Conservation (phyloP, 1,140 invertebrate species). For the Potamilus streckersoni region DNA sequence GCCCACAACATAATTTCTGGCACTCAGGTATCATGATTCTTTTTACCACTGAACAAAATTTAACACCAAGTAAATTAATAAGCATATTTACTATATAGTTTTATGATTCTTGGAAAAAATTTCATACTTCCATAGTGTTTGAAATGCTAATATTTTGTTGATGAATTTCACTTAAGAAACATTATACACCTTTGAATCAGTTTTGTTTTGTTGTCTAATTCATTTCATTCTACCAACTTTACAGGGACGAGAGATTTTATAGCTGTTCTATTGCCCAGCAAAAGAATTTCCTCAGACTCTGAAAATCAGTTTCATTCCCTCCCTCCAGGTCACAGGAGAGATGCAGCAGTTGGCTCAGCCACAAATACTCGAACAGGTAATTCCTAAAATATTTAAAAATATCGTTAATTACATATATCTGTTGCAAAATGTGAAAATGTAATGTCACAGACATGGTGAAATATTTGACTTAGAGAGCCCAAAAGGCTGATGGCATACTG, state of each 20-base stretch:
- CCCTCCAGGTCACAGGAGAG: slow-evolving; percentile 1
- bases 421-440: not conserved
- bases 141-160: too few relatives aligned
- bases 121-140: too few relatives aligned
- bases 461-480: too few relatives aligned
- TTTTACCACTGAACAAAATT: too few relatives aligned
- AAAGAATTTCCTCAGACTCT: slow-evolving; percentile 22
- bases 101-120: too few relatives aligned
- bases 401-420: not conserved
- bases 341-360: not conserved
- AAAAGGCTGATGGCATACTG: too few relatives aligned
- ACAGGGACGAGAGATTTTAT: slow-evolving; percentile 59
- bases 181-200: not conserved
- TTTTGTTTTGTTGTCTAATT: not conserved
- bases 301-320: slow-evolving; percentile 55
- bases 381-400: not conserved
- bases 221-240: slow-evolving; percentile 9
- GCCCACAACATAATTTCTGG: too few relatives aligned
- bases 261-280: slow-evolving; percentile 54
- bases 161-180: not conserved
- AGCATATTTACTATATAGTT: too few relatives aligned
- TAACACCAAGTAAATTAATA: too few relatives aligned
- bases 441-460: not conserved
- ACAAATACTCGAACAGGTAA: not conserved
- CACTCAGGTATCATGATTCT: too few relatives aligned